Evolutionary conservation across 2,113 vertebrate genomes (phyloP), one percentile per base, ranked within the genome.

Genomic region (Ploceus nigricollis): DNA sequence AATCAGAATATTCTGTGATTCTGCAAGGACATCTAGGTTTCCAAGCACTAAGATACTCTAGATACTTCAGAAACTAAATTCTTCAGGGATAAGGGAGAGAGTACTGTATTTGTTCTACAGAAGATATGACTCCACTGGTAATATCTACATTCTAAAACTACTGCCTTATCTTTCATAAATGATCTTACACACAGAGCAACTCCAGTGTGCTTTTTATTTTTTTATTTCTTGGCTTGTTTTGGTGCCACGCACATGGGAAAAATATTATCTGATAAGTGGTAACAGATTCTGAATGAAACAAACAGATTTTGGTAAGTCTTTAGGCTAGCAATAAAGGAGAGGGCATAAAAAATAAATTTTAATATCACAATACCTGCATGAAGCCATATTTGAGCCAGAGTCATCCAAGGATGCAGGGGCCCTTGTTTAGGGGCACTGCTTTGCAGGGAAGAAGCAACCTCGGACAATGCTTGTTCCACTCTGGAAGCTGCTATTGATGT

Each of bases 361-460:
- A 13, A 5, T 73, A 84, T 71, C n/a, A 42, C 16, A 47, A 33
- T 97, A 99, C 99, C 99, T 99, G 99, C 99, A 70, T 99, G 99
- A 73, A 99, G 98, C 99, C 99, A 99, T 97, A 99, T 99, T 98
- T 99, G 99, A 50, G 99, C 99, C 94, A 99, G 97, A 7, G 99
- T 99, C 99, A 99, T 99, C 99, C 99, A 99, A 89, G 99, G 99
- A 94, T 99, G 99, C 54, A 99, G 93, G 3, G 99, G 99, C 47
- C 99, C 99, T 64, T 99, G 99, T 96, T 99, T 99, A 65, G 99
- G 99, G 63, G 99, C 98, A 27, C 99, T 99, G 97, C 99, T 99
- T 97, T 99, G 99, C 95, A 99, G 97, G 58, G 99, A 99, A 4
- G 99, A 99, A 69, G 99, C 99, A 58, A 99, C 99, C 94, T 99